Base-by-base conservation (phyloP, 2,113 vertebrate genomes). In the Zingel zingel region DNA sequence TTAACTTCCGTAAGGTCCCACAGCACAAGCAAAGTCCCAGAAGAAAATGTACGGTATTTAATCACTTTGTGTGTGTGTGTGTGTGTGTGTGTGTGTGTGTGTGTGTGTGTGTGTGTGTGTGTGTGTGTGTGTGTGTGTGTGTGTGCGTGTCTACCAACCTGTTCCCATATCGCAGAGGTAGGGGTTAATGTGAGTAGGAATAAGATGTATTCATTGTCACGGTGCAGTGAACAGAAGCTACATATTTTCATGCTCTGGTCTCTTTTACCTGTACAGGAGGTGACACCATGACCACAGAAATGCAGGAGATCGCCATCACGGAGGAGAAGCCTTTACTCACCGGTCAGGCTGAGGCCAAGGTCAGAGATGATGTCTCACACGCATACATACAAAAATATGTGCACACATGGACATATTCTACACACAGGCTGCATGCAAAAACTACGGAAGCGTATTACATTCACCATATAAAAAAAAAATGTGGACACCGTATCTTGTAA, bases 281-380 rank as follows among this genome's bases (percentile, higher is more conserved):
- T 13, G 66, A 79, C 89, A 61, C 67, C 86, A 96, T 96, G 95
- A 96, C 95, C 14, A 95, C 95, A 6, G 95, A 96, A 84, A 94
- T 95, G 94, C 95, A 96, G 87, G 95, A 96, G 86, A 94, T 96
- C 66, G 90, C 95, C 92, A 95, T 95, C 82, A 95, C 94, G 2
- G 95, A 96, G 92, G 95, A 95, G 8, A 96, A 95, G 88, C 95
- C 95, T 70, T 87, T 96, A 81, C 94, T 95, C 72, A 93, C 94
- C 50, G 94, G 92, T 90, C 94, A 95, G 88, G 67, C 88, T 3
- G 94, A 96, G 21, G 27, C 84, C 66, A 96, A 96, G 95, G 95
- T 96, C 88, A 94, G 94, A 76, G 16, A 75, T 4, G 30, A 19
- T 51, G 30, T 13, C 15, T n/a, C 39, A 18, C 43, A 56, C 10